Conservation (phyloP, 2,888 invertebrate species). For the Rhaphigaster nebulosa region DNA sequence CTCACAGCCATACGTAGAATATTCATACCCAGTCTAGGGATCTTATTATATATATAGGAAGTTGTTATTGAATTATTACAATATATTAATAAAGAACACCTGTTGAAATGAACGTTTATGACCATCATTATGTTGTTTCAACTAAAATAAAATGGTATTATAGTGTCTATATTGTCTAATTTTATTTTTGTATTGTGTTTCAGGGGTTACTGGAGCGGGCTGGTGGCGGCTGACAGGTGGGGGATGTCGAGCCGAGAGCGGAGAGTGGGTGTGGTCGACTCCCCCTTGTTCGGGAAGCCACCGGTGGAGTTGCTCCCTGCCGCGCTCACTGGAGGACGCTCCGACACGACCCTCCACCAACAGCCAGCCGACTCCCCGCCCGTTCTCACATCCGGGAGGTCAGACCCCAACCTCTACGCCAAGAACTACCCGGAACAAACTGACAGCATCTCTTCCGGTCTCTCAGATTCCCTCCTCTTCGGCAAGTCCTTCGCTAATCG, state of each 20-base stretch:
- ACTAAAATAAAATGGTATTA: no score
- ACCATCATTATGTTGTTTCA: no score
- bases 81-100: no score
- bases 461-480: slow-evolving; percentile 25
- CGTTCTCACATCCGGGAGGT: slow-evolving; percentile 11
- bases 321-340: slow-evolving; percentile 55
- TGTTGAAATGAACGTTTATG: no score
- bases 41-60: no score
- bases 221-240: slow-evolving; percentile 63
- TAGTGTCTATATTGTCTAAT: background rate
- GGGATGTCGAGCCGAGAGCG: slow-evolving; percentile 71
- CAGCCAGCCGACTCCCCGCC: slow-evolving; percentile 68
- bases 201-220: slow-evolving; percentile 63
- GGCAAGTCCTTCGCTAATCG: slow-evolving; percentile 20
- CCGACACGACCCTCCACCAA: slow-evolving; percentile 59
- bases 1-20: no score
- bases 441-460: slow-evolving; percentile 10
- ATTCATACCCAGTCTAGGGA: no score
- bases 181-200: slow-evolving; percentile 4
- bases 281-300: slow-evolving; percentile 53
- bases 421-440: background rate
- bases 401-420: slow-evolving; percentile 29
- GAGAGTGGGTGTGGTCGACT: slow-evolving; percentile 72
- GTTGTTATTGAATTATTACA: no score
- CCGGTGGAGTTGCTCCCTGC: slow-evolving; percentile 54